Conservation (phyloP, 2,113 vertebrate species). For the Stercorarius parasiticus region DNA sequence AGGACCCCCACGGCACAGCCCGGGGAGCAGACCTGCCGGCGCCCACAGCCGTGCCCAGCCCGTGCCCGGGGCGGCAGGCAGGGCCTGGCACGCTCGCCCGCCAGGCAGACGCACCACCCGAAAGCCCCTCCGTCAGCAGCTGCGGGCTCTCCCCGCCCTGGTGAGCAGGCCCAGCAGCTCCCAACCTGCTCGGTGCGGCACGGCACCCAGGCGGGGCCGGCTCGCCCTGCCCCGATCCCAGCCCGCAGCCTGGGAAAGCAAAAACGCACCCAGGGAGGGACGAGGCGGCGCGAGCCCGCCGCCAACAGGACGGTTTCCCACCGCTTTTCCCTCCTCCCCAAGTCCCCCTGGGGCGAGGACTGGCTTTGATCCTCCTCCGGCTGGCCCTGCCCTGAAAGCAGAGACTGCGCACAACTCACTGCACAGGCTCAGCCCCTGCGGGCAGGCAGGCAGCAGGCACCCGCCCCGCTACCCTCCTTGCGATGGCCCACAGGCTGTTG, state of each 20-base stretch:
- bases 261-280: background rate
- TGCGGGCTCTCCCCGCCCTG: background rate
- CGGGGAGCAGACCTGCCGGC: background rate
- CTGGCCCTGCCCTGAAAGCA: background rate
- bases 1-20: background rate
- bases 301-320: background rate
- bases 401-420: fast-evolving
- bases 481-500: fast-evolving
- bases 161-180: background rate
- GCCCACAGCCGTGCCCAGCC: background rate
- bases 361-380: background rate
- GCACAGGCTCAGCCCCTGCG: background rate
- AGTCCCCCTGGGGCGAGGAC: fast-evolving
- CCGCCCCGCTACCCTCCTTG: fast-evolving
- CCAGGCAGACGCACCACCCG: fast-evolving
- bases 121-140: background rate
- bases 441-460: background rate
- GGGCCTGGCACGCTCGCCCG: background rate
- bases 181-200: background rate
- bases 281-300: fast-evolving
- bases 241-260: background rate
- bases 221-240: background rate
- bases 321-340: fast-evolving
- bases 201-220: background rate
- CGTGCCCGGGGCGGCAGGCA: background rate